Evolutionary conservation across 2,113 vertebrate species (phyloP).

Genomic region (Apteryx owenii): DNA sequence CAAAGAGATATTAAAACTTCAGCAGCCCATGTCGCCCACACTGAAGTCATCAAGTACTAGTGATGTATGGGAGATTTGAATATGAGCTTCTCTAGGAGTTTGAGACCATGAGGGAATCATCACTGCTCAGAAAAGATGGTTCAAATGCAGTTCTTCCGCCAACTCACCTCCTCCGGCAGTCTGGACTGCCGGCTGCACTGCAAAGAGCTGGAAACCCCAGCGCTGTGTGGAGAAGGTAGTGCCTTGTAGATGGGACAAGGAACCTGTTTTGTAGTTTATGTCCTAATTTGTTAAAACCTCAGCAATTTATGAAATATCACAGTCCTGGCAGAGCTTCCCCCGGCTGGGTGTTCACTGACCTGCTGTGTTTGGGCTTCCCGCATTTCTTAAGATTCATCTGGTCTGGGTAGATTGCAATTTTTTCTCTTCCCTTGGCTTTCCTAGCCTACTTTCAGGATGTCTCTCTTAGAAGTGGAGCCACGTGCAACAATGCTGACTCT

Average conservation of each 20-base stretch:
- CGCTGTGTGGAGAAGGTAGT: background rate
- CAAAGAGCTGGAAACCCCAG: background rate
- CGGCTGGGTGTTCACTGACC: background rate
- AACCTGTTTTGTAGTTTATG: background rate
- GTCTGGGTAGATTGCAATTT: background rate
- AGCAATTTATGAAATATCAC: background rate
- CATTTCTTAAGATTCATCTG: background rate
- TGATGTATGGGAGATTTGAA: background rate
- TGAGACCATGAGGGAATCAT: background rate
- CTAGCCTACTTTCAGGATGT: background rate
- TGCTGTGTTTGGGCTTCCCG: background rate
- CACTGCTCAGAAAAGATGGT: background rate
- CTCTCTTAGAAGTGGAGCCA: background rate
- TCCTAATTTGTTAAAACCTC: background rate
- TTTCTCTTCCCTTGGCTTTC: background rate
- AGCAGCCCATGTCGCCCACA: accelerated
- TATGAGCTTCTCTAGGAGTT: background rate
- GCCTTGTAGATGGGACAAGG: accelerated
- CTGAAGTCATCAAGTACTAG: background rate
- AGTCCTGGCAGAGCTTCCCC: background rate
- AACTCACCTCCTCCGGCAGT: accelerated
- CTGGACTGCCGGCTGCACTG: background rate
- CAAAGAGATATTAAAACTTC: background rate
- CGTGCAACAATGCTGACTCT: background rate
- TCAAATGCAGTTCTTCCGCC: background rate